Evolutionary conservation across 2,888 invertebrate species (phyloP).

Genomic region (Linnaemya tessellans): DNA sequence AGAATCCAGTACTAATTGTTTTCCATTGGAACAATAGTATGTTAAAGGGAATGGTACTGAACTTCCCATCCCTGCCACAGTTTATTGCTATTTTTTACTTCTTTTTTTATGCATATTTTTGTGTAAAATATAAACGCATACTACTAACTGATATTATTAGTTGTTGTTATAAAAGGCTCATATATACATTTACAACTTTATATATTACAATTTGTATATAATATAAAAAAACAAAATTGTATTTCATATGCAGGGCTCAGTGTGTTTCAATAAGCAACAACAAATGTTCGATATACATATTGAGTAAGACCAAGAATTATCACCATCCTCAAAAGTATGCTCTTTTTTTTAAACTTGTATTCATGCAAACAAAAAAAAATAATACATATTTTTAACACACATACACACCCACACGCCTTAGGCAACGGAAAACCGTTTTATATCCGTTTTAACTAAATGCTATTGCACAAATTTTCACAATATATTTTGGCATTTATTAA

Average conservation of each 20-base stretch:
- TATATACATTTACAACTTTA: not conserved
- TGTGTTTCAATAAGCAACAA: not conserved
- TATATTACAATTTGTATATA: not conserved
- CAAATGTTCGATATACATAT: conserved; percentile 20
- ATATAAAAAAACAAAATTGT: not conserved
- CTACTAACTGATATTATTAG: conserved; percentile 16
- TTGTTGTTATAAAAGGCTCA: conserved; percentile 7
- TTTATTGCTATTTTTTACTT: conserved; percentile 2
- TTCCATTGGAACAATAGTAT: not conserved
- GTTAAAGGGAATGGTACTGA: not conserved
- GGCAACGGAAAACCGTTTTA: conserved; percentile 49
- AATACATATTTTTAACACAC: conserved; percentile 10
- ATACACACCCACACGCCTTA: conserved; percentile 1
- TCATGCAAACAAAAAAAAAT: conserved; percentile 1
- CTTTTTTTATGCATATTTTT: not conserved
- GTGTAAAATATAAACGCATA: conserved; percentile 25
- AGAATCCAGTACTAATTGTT: too few relatives aligned
- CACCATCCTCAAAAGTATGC: conserved; percentile 47
- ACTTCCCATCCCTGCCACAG: conserved; percentile 9
- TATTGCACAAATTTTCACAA: conserved; percentile 6
- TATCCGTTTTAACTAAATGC: conserved; percentile 49
- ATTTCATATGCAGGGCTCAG: not conserved
- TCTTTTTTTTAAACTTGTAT: conserved; percentile 8
- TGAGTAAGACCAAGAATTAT: conserved; percentile 29
- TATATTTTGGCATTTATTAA: not conserved